Conservation (phyloP, 2,888 invertebrate genomes). For the Camptogramma bilineatum region DNA sequence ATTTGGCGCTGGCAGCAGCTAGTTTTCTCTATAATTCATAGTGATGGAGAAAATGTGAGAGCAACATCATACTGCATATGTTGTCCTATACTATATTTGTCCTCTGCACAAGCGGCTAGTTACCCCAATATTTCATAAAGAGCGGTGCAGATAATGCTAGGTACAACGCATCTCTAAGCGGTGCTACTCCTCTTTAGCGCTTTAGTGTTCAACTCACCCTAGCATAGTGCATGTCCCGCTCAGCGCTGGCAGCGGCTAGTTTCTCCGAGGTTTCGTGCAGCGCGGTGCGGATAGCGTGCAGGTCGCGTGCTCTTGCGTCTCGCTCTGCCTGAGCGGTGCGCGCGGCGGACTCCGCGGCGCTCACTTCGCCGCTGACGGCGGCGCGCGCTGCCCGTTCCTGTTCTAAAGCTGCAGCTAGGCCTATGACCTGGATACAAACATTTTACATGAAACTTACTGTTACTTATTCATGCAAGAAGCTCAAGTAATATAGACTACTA, state of each 20-base stretch:
- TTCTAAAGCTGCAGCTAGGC: conserved; percentile 93
- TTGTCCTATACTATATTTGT: too few species aligned
- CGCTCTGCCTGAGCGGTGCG: conserved; percentile 81
- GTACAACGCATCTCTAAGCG: too few species aligned
- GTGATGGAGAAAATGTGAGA: too few species aligned
- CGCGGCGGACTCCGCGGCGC: conserved; percentile 75
- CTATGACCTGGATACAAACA: conserved; percentile 84
- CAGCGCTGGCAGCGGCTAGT: conserved; percentile 75
- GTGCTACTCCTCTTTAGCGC: too few species aligned
- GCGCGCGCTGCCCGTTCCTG: conserved; percentile 95
- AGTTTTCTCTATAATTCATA: too few species aligned
- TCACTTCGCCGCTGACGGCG: conserved; percentile 92
- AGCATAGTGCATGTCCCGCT: conserved; percentile 76
- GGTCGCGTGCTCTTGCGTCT: conserved; percentile 72
- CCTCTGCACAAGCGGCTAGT: too few species aligned
- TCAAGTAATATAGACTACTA: not conserved
- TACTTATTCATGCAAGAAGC: not conserved
- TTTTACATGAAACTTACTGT: too few species aligned
- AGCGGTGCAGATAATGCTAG: too few species aligned
- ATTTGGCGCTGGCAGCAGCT: too few species aligned
- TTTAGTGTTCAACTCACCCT: conserved; percentile 62
- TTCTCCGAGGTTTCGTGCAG: conserved; percentile 77
- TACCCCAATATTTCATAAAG: too few species aligned
- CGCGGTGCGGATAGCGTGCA: conserved; percentile 70
- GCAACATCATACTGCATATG: too few species aligned